Base-by-base conservation (phyloP, 2,797 vertebrate genomes). In the Artibeus lituratus region DNA sequence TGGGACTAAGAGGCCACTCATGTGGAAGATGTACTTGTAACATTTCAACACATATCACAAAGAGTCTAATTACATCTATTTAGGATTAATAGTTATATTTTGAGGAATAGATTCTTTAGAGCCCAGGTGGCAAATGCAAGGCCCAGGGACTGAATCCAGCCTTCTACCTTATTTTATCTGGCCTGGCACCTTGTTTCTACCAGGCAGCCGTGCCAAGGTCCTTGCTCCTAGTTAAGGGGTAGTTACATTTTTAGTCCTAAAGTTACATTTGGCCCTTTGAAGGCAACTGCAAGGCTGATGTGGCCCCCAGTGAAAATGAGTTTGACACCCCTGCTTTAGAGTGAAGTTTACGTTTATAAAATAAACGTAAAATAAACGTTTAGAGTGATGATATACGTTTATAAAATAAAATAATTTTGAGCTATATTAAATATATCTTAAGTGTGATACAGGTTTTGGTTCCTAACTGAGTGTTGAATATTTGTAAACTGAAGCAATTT, bases 71-170 rank as follows among this genome's bases (percentile, higher is more conserved):
- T 83, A 51, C 26, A 32, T 78, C 47, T 94, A 19, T 76, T 85
- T 92, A 95, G 35, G 24, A 73, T 82, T 90, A 94, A 81, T 42
- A 76, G n/a, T 90, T 70, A 24, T 72, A 84, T 91, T 97, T 89
- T 91, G 78, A 92, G 42, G 35, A 91, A 65, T 57, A 84, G 51
- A 47, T 55, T 47, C 51, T 90, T 94, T 87, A 84, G 51, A 91
- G 29, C 57, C 19, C 57, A 11, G 57, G 57, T 59, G 10, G 57
- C 57, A 59, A 59, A 24, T 24, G 29, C 57, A 59, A 59, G 57
- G 57, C 57, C 10, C 4, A 0, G 10, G 24, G 57, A 24, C 55
- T 57, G 55, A 26, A 57, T 57, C 22, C 10, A 9, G 55, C 24
- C 57, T 10, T 11, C 57, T 10, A 59, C 24, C 57, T 59, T 59